phyloP scores from a whole-genome alignment of 2,888 invertebrate genomes.

The Pandemis heparana region DNA sequence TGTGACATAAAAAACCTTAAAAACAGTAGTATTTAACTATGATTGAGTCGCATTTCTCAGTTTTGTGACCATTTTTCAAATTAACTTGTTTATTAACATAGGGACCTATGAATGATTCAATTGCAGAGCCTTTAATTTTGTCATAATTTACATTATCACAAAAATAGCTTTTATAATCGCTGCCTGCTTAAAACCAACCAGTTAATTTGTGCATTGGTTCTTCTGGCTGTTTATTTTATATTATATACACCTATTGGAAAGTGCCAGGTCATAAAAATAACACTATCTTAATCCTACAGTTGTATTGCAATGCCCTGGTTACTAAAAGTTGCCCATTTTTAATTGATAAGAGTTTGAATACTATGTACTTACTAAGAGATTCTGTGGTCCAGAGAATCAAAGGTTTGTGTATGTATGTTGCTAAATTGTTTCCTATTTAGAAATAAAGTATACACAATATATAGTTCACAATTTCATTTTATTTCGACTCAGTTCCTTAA shows the following conservation, averaged over 20 bases:
- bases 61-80: neutral
- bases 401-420: neutral
- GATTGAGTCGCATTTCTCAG: neutral
- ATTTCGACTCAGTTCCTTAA: constrained; percentile 75
- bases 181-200: too few species aligned
- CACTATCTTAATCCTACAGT: too few species aligned
- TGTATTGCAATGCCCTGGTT: too few species aligned
- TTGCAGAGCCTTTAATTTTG: neutral
- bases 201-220: too few species aligned
- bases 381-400: neutral
- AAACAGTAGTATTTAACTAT: neutral
- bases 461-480: constrained; percentile 76
- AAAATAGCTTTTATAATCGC: neutral
- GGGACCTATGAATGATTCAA: neutral
- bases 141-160: neutral
- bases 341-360: neutral
- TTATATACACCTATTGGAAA: too few species aligned
- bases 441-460: constrained; percentile 70
- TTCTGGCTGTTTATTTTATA: too few species aligned
- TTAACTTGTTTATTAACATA: neutral
- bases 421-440: constrained; percentile 10
- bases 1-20: neutral
- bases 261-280: too few species aligned
- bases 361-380: neutral
- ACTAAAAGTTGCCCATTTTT: neutral